phyloP scores from a whole-genome alignment of 2,888 invertebrate species.

The Scrobipalpa costella region DNA sequence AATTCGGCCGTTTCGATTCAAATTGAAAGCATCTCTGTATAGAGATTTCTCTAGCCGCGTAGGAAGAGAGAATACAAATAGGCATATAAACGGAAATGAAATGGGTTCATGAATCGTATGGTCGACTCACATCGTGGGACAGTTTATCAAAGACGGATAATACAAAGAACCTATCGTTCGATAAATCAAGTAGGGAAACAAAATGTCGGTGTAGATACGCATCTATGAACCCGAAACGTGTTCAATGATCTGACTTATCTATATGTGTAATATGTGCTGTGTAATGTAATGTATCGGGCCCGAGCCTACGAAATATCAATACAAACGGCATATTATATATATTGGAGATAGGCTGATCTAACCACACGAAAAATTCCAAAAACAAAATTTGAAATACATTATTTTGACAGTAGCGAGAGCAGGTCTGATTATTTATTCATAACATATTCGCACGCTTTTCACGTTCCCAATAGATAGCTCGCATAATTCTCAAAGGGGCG shows the following conservation, averaged over 20 bases:
- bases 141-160: conserved; percentile 54
- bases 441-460: conserved; percentile 69
- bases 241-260: conserved; percentile 25
- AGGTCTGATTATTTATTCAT: conserved; percentile 59
- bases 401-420: conserved; percentile 16
- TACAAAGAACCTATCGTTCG: conserved; percentile 47
- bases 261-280: neutral
- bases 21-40: conserved; percentile 76
- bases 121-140: conserved; percentile 55
- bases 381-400: conserved; percentile 2
- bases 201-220: conserved; percentile 25
- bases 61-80: conserved; percentile 74
- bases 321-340: neutral
- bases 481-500: conserved; percentile 76
- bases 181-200: conserved; percentile 29
- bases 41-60: conserved; percentile 74
- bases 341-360: neutral
- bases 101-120: conserved; percentile 70
- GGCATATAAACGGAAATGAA: conserved; percentile 74
- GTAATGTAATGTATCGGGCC: conserved; percentile 12
- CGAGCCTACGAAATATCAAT: conserved; percentile 3
- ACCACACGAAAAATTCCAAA: neutral
- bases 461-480: conserved; percentile 75
- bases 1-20: conserved; percentile 76
- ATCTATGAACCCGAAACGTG: conserved; percentile 21